These are phyloP conservation scores for Equus quagga DNA, from an alignment of 2,113 vertebrate species.

Conservation along the genomic window DNA sequence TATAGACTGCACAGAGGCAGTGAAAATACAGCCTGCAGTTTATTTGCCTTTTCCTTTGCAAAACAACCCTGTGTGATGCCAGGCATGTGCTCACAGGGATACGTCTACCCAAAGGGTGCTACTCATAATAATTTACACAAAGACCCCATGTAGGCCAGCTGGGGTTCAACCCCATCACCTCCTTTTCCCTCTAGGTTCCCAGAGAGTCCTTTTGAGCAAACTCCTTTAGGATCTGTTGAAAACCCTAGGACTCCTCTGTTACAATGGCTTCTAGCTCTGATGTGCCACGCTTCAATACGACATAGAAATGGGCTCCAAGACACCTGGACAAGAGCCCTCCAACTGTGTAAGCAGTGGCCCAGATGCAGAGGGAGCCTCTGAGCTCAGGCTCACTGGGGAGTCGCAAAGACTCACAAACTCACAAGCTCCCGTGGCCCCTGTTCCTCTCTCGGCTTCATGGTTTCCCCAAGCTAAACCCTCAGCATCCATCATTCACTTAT, in stretches of 20 bases:
- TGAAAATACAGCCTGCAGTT: background rate
- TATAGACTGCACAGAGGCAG: background rate
- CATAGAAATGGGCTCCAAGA: background rate
- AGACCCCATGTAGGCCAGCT: background rate
- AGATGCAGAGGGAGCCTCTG: background rate
- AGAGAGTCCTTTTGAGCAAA: background rate
- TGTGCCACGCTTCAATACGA: background rate
- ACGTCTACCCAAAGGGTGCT: background rate
- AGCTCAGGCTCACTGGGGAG: background rate
- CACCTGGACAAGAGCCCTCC: background rate
- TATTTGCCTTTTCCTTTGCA: background rate
- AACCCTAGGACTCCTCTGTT: background rate
- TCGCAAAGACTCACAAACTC: background rate
- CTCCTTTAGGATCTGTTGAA: background rate
- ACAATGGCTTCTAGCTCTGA: background rate
- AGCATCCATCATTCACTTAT: background rate
- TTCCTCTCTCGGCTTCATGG: background rate
- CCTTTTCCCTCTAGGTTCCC: background rate
- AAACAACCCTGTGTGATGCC: background rate
- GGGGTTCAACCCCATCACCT: background rate
- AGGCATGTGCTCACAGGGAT: background rate
- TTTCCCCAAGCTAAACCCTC: background rate
- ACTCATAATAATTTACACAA: background rate
- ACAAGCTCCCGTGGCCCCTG: background rate
- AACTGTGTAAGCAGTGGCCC: background rate